phyloP scores from a whole-genome alignment of 2,113 vertebrate species.

The Taurulus bubalis region DNA sequence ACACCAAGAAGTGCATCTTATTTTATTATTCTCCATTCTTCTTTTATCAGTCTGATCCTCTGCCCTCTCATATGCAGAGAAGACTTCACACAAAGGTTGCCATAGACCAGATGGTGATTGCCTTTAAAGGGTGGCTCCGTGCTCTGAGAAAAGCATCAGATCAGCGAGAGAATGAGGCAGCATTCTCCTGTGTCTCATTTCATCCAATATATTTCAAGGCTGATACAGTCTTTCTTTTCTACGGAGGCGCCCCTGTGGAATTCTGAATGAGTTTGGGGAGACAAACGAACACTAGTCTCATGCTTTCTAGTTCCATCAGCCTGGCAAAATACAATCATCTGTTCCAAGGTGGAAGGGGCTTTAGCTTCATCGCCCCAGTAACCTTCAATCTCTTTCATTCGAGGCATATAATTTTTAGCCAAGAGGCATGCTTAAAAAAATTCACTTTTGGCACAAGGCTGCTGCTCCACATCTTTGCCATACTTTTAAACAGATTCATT shows the following conservation, averaged over 20 bases:
- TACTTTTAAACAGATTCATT: slow-evolving; percentile 57
- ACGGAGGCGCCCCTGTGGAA: slow-evolving; percentile 53
- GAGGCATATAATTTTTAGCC: slow-evolving; percentile 40
- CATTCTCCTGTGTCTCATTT: slow-evolving; percentile 75
- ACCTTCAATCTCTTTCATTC: slow-evolving; percentile 39
- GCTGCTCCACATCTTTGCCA: slow-evolving; percentile 39
- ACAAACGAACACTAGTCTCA: slow-evolving; percentile 53
- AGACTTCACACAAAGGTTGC: slow-evolving; percentile 33
- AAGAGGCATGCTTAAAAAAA: slow-evolving; percentile 47
- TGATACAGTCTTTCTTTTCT: slow-evolving; percentile 66
- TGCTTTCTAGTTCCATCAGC: slow-evolving; percentile 52
- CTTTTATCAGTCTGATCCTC: slow-evolving; percentile 32
- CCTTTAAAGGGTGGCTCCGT: slow-evolving; percentile 45
- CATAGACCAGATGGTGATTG: slow-evolving; percentile 42
- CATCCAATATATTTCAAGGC: slow-evolving; percentile 76
- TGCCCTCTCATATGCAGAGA: neutral
- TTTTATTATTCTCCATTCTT: slow-evolving; percentile 24
- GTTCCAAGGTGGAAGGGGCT: slow-evolving; percentile 46
- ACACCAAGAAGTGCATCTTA: slow-evolving; percentile 20
- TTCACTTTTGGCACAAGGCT: slow-evolving; percentile 38
- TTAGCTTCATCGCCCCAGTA: slow-evolving; percentile 43
- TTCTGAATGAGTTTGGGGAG: slow-evolving; percentile 62
- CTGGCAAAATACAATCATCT: slow-evolving; percentile 73
- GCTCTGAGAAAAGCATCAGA: slow-evolving; percentile 59
- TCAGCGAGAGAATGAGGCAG: slow-evolving; percentile 55